A percentile compares a stretch with the other conserved stretches of the same genome.
These are phyloP conservation scores for Ceratina australensis DNA, from an alignment of 1,140 invertebrate species.

Conservation along the genomic window DNA sequence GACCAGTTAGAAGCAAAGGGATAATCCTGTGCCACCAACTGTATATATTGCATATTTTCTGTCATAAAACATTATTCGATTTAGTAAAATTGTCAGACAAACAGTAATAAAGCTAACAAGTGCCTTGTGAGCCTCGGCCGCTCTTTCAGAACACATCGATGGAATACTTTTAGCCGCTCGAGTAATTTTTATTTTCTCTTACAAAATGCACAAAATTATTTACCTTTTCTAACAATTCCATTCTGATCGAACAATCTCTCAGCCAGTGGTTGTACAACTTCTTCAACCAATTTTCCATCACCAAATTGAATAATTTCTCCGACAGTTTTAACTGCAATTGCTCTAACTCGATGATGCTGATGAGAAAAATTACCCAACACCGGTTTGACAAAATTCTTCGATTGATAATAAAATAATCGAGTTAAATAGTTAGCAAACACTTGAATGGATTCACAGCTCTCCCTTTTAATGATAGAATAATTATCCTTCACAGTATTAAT, in stretches of 20 bases:
- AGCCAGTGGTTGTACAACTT: constrained; percentile 84
- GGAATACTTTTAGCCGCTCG: too few species aligned
- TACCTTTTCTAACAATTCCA: constrained; percentile 82
- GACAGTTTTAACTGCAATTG: constrained; percentile 86
- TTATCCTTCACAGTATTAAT: constrained; percentile 86
- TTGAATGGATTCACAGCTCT: constrained; percentile 86
- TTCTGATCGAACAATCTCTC: constrained; percentile 88
- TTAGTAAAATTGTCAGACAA: not conserved
- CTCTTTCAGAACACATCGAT: too few species aligned
- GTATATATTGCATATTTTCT: constrained; percentile 75
- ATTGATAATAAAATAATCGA: constrained; percentile 86
- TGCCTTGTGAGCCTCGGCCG: too few species aligned
- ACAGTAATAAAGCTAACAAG: not conserved
- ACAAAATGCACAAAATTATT: too few species aligned
- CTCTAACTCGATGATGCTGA: constrained; percentile 89
- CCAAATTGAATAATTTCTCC: constrained; percentile 82
- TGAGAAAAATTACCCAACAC: constrained; percentile 86
- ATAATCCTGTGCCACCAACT: constrained; percentile 88
- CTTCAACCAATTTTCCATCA: constrained; percentile 82
- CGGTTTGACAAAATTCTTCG: constrained; percentile 86
- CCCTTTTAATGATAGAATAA: constrained; percentile 88
- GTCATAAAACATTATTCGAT: too few species aligned
- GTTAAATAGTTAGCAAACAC: constrained; percentile 83
- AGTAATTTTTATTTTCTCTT: too few species aligned
- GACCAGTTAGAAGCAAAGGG: constrained; percentile 87